Percentiles rank a stretch among this genome's conserved stretches.
These are phyloP conservation scores for Laticauda colubrina DNA, from an alignment of 2,113 vertebrate genomes.

Conservation along the genomic window DNA sequence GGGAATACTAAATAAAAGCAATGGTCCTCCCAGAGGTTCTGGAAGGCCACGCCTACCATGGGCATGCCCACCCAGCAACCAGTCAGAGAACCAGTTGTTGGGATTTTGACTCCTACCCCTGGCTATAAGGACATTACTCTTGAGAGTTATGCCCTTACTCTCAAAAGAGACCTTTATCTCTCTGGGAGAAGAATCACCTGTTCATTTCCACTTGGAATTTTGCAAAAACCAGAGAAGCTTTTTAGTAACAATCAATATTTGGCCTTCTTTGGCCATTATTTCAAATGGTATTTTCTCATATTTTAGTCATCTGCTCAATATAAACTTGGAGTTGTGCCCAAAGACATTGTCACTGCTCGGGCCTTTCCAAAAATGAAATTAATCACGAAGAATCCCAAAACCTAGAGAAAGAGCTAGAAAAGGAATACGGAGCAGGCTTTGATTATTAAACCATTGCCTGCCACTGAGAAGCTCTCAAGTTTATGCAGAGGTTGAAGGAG, in stretches of 20 bases:
- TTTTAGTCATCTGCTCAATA: conserved; percentile 19
- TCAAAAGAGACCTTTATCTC: not conserved
- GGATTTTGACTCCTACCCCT: no score
- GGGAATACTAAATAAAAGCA: no score
- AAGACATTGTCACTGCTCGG: not conserved
- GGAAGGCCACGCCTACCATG: no score
- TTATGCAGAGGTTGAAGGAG: not conserved
- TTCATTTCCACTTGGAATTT: conserved; percentile 7
- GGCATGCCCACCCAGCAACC: no score
- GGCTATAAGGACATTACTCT: not conserved
- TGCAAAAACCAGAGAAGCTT: conserved; percentile 35
- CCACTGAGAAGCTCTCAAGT: fast-evolving
- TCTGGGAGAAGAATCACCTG: not conserved
- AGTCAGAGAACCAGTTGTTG: no score
- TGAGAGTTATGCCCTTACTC: not conserved
- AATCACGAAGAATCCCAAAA: not conserved
- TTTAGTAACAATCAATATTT: conserved; percentile 39
- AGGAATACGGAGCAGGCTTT: not conserved
- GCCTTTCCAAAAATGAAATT: not conserved
- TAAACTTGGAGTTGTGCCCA: not conserved
- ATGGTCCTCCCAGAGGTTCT: no score
- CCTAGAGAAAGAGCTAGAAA: not conserved
- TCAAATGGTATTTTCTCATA: conserved; percentile 19
- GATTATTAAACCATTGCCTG: no score
- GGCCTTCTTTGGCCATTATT: conserved; percentile 18